Conservation (phyloP, 2,113 vertebrate genomes). For the Dromiciops gliroides region DNA sequence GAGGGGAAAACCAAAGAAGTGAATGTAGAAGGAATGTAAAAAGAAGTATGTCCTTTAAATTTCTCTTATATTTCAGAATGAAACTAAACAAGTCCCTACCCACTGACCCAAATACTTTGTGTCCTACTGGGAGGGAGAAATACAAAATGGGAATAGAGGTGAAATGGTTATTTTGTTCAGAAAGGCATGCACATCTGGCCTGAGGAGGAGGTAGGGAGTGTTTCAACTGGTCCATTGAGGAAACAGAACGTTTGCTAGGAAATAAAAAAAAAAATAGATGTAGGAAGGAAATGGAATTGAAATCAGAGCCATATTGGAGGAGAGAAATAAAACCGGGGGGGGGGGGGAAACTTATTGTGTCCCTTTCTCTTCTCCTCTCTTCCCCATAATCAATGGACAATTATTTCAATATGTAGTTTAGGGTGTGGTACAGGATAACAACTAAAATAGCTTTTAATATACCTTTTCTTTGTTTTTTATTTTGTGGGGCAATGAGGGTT, state of each 20-base stretch:
- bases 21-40: background rate
- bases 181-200: background rate
- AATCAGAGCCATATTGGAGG: background rate
- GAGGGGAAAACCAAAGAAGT: background rate
- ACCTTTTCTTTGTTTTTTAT: too few relatives aligned
- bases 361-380: background rate
- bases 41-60: background rate
- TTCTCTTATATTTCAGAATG: background rate
- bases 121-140: background rate
- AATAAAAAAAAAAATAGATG: background rate
- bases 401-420: background rate
- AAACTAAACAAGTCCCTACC: background rate
- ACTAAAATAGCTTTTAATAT: background rate
- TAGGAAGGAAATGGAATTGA: background rate
- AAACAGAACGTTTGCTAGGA: background rate
- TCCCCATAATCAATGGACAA: background rate
- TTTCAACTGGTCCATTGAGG: background rate
- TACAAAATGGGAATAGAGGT: background rate
- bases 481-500: too few relatives aligned
- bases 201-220: background rate
- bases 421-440: background rate
- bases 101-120: background rate
- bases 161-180: background rate
- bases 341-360: background rate
- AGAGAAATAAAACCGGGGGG: background rate